These are phyloP conservation scores for Xiphydria camelus DNA, from an alignment of 2,888 invertebrate genomes.

Conservation along the genomic window DNA sequence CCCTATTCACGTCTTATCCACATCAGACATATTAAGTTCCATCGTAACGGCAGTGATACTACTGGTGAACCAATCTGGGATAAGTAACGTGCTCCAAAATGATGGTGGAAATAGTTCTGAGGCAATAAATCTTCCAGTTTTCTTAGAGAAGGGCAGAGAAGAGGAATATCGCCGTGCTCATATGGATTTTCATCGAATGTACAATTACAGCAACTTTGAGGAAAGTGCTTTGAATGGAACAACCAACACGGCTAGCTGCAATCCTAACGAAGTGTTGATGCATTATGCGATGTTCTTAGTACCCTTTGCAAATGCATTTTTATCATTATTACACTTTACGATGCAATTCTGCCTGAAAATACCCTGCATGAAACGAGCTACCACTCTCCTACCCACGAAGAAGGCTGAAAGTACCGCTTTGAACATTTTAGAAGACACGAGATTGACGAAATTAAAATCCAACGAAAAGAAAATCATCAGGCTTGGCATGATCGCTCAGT, in stretches of 20 bases:
- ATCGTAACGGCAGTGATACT: conserved; percentile 27
- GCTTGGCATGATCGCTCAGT: conserved; percentile 38
- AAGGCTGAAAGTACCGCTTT: background rate
- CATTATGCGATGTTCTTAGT: conserved; percentile 46
- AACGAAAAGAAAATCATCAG: conserved; percentile 20
- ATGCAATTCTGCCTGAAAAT: conserved; percentile 32
- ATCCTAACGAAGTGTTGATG: conserved; percentile 31
- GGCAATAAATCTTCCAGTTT: conserved; percentile 8
- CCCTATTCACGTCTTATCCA: conserved; percentile 34
- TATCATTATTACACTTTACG: conserved; percentile 45
- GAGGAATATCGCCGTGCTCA: conserved; percentile 8
- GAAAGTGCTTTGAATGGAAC: background rate
- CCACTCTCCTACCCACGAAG: background rate
- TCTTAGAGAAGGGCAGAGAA: conserved; percentile 6
- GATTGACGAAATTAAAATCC: background rate
- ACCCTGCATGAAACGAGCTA: conserved; percentile 6
- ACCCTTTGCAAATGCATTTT: conserved; percentile 49
- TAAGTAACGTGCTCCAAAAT: conserved; percentile 6
- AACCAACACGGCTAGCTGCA: conserved; percentile 23
- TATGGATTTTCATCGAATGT: conserved; percentile 7
- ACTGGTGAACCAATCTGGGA: conserved; percentile 22
- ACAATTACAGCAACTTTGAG: conserved; percentile 1
- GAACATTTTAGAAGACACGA: conserved; percentile 3
- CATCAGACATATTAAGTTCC: conserved; percentile 42
- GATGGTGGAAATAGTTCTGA: background rate